Evolutionary conservation across 1,140 invertebrate species (phyloP).

Genomic region (Oscheius sp.): DNA sequence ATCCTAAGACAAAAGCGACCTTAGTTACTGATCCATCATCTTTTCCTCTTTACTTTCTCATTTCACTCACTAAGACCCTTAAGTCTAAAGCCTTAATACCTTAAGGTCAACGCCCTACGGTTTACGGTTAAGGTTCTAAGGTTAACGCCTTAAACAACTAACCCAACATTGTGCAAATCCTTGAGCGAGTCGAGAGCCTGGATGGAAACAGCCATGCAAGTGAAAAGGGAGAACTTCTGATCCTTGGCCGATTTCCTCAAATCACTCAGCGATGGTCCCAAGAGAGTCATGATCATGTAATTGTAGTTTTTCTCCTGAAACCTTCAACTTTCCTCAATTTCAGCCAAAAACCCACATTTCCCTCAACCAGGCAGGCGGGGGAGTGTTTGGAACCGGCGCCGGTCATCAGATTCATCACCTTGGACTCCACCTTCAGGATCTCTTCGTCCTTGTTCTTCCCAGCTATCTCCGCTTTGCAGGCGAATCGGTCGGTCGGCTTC

Average conservation of each 20-base stretch:
- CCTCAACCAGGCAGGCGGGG: neutral
- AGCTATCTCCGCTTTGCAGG: constrained; percentile 1
- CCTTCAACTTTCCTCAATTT: too few relatives aligned
- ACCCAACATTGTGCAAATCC: too few relatives aligned
- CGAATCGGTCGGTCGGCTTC: neutral
- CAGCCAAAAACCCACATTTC: too few relatives aligned
- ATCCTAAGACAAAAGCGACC: too few relatives aligned
- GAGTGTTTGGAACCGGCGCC: neutral
- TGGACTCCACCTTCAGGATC: neutral
- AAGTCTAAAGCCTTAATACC: too few relatives aligned
- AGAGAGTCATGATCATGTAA: constrained; percentile 36
- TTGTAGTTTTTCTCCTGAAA: constrained; percentile 31
- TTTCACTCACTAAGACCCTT: too few relatives aligned
- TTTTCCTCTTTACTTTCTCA: too few relatives aligned
- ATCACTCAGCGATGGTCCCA: constrained; percentile 30
- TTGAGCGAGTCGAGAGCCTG: too few relatives aligned
- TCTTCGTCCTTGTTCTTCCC: neutral
- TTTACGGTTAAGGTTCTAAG: too few relatives aligned
- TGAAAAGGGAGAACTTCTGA: neutral
- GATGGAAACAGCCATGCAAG: neutral
- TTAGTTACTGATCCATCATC: too few relatives aligned
- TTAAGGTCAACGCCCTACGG: too few relatives aligned
- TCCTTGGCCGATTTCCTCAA: constrained; percentile 11
- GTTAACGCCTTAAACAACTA: too few relatives aligned
- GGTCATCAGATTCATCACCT: neutral